A percentile compares a stretch with the other conserved stretches of the same genome.
Evolutionary conservation across 1,140 invertebrate genomes (phyloP).

Genomic region (Hyposmocoma kahamanoa): DNA sequence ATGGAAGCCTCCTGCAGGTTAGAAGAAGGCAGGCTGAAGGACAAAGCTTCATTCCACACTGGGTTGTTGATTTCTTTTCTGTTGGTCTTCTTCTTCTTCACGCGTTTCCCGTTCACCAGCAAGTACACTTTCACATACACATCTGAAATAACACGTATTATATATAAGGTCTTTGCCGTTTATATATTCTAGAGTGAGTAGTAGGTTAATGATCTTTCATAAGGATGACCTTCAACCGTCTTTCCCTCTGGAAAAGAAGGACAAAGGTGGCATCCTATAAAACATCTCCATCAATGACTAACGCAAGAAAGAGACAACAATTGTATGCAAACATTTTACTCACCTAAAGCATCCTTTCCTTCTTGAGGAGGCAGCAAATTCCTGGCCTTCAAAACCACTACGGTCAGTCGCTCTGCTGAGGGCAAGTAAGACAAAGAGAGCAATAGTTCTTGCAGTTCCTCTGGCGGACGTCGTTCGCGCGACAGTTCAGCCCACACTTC

Average conservation of each 20-base stretch:
- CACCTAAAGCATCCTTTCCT: constrained; percentile 76
- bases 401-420: constrained; percentile 88
- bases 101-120: constrained; percentile 86
- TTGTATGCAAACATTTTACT: constrained; percentile 17
- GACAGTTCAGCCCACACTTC: constrained; percentile 87
- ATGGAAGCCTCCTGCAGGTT: constrained; percentile 81
- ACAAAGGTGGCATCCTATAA: neutral
- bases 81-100: constrained; percentile 96
- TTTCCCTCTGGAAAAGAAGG: neutral
- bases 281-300: neutral
- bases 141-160: no score
- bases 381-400: constrained; percentile 87
- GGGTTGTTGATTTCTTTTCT: constrained; percentile 90
- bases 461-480: constrained; percentile 83
- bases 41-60: constrained; percentile 96
- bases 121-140: constrained; percentile 94
- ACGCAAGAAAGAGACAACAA: constrained; percentile 12
- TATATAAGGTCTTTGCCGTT: no score
- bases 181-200: no score
- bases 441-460: constrained; percentile 86
- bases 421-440: constrained; percentile 90
- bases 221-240: no score
- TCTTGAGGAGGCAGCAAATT: constrained; percentile 83
- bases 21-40: constrained; percentile 87
- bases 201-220: no score